Percentiles rank a stretch among this genome's conserved stretches.
phyloP scores from a whole-genome alignment of 2,888 invertebrate species.

The Myopa testacea region DNA sequence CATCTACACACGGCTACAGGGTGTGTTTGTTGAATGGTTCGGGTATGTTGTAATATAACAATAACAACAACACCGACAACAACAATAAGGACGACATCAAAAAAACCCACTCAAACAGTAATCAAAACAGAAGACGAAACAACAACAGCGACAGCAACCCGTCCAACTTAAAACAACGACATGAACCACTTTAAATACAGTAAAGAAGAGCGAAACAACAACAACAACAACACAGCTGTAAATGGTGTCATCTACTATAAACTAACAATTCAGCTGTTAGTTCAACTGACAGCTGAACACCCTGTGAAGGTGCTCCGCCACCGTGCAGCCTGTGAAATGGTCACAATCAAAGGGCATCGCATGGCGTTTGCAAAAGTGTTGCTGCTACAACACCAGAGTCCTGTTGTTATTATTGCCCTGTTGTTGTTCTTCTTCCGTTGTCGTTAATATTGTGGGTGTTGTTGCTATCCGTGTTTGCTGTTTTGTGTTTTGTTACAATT shows the following conservation, averaged over 20 bases:
- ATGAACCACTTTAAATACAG: not conserved
- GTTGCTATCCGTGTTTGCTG: slow-evolving; percentile 50
- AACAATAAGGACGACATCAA: not conserved
- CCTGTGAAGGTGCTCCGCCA: not conserved
- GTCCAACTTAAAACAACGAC: not conserved
- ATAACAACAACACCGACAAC: not conserved
- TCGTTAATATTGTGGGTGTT: slow-evolving; percentile 47
- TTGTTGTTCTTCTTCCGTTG: not conserved
- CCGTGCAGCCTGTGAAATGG: not conserved
- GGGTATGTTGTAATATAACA: not conserved
- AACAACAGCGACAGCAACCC: slow-evolving; percentile 15
- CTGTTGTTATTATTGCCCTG: not conserved
- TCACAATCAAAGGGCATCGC: slow-evolving; percentile 13
- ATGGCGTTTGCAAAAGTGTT: slow-evolving; percentile 15
- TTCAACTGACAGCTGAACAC: slow-evolving; percentile 1
- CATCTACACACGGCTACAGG: slow-evolving; percentile 7
- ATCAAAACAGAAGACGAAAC: not conserved
- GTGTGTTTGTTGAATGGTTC: not conserved
- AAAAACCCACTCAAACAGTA: not conserved
- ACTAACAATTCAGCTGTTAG: slow-evolving; percentile 15
- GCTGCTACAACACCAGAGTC: slow-evolving; percentile 30
- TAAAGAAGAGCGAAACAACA: too few species aligned
- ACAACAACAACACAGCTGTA: too few species aligned
- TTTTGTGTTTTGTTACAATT: slow-evolving; percentile 49
- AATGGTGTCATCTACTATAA: too few species aligned